Evolutionary conservation across 2,888 invertebrate genomes (phyloP).

Genomic region (Sphinx pinastri): DNA sequence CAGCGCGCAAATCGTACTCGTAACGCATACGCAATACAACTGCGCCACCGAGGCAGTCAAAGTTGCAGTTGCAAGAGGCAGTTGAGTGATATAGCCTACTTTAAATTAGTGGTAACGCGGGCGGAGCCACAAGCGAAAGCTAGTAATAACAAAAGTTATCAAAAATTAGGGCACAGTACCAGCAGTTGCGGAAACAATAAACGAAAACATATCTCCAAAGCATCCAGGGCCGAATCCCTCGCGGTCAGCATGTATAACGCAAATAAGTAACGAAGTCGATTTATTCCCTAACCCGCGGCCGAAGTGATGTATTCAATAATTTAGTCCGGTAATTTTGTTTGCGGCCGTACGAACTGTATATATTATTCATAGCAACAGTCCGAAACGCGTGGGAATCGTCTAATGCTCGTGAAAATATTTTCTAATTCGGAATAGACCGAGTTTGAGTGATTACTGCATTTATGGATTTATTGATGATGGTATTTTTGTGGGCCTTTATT

Average conservation of each 20-base stretch:
- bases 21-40: no score
- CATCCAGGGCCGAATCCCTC: conserved; percentile 6
- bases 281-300: conserved; percentile 59
- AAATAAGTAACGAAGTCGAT: conserved; percentile 55
- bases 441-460: conserved; percentile 24
- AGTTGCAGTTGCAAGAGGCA: no score
- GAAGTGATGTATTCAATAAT: conserved; percentile 72
- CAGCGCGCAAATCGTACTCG: no score
- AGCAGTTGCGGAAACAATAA: not conserved
- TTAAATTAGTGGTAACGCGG: no score
- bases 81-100: no score
- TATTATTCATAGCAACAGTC: conserved; percentile 70
- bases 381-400: conserved; percentile 56
- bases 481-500: not conserved
- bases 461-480: not conserved
- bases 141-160: not conserved
- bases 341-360: conserved; percentile 53
- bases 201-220: not conserved
- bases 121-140: not conserved
- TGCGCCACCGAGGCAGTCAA: no score
- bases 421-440: conserved; percentile 1
- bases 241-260: conserved; percentile 29
- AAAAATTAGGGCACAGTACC: not conserved
- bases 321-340: conserved; percentile 72
- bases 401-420: conserved; percentile 43